Base-by-base conservation (phyloP, 1,140 invertebrate genomes). In the Drosophila orena region DNA sequence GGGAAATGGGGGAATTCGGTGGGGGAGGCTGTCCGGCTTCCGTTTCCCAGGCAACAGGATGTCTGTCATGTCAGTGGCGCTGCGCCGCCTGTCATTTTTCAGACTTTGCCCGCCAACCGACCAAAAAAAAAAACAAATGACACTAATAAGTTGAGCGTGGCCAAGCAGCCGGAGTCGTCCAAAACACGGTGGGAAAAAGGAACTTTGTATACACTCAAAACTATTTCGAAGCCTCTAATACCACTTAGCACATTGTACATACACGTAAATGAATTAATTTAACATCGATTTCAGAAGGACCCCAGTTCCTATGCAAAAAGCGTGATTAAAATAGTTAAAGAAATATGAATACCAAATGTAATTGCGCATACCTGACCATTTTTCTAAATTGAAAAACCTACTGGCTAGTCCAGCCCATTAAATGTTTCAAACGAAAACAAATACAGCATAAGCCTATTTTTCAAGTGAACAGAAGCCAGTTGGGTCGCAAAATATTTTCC, bases 61-160 rank as follows among this genome's bases (percentile, higher is more conserved):
- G 42, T 60, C 69, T 56, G 59, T 75, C 71, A 75, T 57, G 72
- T 58, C 73, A 58, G 60, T 59, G 64, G 38, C n/a, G 56, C 66
- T 43, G 49, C 58, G 38, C 34, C 42, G 61, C 55, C 20, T 55
- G 61, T 76, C 73, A 77, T 77, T 77, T 77, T 77, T 77, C 62
- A 69, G 72, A 69, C 72, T 74, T 58, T 76, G 74, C 37, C 56
- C 73, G 44, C 58, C 58, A 35, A 68, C 27, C 58, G 35, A 50
- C 17, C n/a, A n/a, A 68, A 77, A 44, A 24, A 69, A 47, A 69
- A 56, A 61, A 77, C 75, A 77, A 77, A 77, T 77, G 75, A 77
- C 73, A 69, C 74, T 69, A 77, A 77, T 77, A 77, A 77, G 49
- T 76, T 77, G 24, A 69, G 64, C 50, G 50, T 70, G 66, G 42